A percentile compares a stretch with the other conserved stretches of the same genome.
Conservation (phyloP, 1,140 invertebrate genomes). For the Drosophila quadrilineata region DNA sequence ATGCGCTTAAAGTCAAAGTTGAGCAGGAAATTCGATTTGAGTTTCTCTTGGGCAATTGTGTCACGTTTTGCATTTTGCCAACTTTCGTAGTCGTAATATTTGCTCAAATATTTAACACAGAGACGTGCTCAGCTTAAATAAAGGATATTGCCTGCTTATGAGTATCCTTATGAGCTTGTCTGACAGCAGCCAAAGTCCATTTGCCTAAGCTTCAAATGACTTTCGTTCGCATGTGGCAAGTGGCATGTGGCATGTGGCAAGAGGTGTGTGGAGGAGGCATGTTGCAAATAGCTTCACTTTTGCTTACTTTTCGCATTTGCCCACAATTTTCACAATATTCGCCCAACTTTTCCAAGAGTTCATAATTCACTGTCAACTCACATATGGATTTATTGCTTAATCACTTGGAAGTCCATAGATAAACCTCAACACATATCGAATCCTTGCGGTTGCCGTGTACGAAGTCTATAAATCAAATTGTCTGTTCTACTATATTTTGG, state of each 20-base stretch:
- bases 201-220: slow-evolving; percentile 25
- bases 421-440: slow-evolving; percentile 43
- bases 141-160: slow-evolving; percentile 6
- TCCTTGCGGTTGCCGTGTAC: slow-evolving; percentile 7
- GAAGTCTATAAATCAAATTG: slow-evolving; percentile 58
- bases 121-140: slow-evolving; percentile 51
- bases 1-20: slow-evolving; percentile 36
- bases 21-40: slow-evolving; percentile 40
- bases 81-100: slow-evolving; percentile 73
- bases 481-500: no score
- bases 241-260: slow-evolving; percentile 11
- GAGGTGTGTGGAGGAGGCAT: slow-evolving; percentile 6
- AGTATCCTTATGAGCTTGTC: slow-evolving; percentile 5
- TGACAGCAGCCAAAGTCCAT: slow-evolving; percentile 4
- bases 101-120: slow-evolving; percentile 65
- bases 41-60: slow-evolving; percentile 36
- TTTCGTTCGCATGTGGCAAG: neutral
- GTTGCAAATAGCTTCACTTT: slow-evolving; percentile 23
- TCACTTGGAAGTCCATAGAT: slow-evolving; percentile 73
- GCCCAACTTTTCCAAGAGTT: slow-evolving; percentile 26
- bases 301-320: slow-evolving; percentile 32
- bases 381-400: slow-evolving; percentile 72
- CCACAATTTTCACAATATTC: neutral
- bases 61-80: slow-evolving; percentile 58
- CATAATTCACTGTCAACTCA: slow-evolving; percentile 74